phyloP scores from a whole-genome alignment of 2,888 invertebrate genomes.

The Serripes groenlandicus region DNA sequence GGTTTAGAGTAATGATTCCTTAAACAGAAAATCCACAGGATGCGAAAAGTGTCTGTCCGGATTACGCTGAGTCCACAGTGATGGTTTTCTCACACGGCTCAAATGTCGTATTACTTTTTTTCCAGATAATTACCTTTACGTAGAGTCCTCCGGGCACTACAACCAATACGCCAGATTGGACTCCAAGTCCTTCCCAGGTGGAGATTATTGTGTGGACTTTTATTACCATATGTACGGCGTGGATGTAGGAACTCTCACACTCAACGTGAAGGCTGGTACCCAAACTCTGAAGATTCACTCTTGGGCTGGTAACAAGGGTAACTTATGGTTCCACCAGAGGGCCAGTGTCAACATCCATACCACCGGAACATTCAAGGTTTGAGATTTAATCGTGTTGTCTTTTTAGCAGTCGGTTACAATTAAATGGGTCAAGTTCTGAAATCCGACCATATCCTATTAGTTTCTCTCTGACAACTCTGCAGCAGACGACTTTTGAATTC shows the following conservation, averaged over 20 bases:
- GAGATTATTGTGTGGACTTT: conserved; percentile 77
- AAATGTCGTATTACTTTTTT: no score
- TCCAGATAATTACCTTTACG: conserved; percentile 77
- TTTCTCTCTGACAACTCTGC: no score
- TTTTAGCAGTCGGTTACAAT: neutral
- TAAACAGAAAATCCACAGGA: no score
- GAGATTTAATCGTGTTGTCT: neutral
- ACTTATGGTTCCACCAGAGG: conserved; percentile 64
- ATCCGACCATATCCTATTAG: no score
- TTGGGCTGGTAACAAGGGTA: conserved; percentile 69
- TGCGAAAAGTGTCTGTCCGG: no score
- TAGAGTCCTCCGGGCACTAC: conserved; percentile 74
- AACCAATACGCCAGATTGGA: conserved; percentile 66
- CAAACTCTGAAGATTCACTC: conserved; percentile 47
- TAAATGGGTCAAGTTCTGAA: no score
- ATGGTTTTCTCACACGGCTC: no score
- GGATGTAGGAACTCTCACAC: conserved; percentile 70
- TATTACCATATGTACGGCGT: conserved; percentile 79
- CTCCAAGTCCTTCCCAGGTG: conserved; percentile 67
- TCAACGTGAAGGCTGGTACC: conserved; percentile 61
- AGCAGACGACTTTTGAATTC: no score
- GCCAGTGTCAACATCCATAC: conserved; percentile 65
- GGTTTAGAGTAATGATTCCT: no score
- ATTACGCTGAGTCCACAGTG: no score
- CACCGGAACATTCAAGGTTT: conserved; percentile 58